A percentile compares a stretch with the other conserved stretches of the same genome.
Evolutionary conservation across 2,797 vertebrate species (phyloP).

Genomic region (Oreochromis grahami): DNA sequence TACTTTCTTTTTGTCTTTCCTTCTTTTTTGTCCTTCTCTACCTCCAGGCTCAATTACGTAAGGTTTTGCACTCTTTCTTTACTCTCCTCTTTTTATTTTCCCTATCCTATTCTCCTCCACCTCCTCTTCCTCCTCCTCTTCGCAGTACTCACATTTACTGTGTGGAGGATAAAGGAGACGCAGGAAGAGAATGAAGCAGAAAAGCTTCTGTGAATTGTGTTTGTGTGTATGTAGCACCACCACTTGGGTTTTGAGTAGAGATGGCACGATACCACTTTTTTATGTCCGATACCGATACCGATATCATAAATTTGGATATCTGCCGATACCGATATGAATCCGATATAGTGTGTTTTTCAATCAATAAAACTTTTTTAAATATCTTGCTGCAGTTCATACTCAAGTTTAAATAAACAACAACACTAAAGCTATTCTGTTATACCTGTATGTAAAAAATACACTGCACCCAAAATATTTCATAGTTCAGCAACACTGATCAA

Average conservation of each 20-base stretch:
- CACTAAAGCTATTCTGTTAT: no score
- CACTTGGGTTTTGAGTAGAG: not conserved
- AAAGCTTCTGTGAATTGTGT: constrained; percentile 9
- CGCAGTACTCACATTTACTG: constrained; percentile 15
- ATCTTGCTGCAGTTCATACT: no score
- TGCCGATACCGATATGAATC: no score
- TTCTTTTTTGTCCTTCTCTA: not conserved
- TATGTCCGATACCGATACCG: no score
- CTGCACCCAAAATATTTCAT: no score
- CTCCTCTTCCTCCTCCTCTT: constrained; percentile 5
- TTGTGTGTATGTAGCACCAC: not conserved
- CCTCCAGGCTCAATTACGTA: constrained; percentile 31
- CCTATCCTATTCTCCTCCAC: not conserved
- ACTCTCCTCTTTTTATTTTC: not conserved
- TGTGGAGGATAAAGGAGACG: constrained; percentile 27
- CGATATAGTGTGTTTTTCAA: no score
- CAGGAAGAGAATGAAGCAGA: constrained; percentile 29
- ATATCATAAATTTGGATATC: no score
- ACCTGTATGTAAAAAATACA: no score
- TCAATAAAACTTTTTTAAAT: no score
- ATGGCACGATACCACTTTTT: no score
- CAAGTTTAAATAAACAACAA: no score
- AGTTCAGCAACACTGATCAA: no score
- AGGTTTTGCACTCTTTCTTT: constrained; percentile 14
- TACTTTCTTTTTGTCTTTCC: not conserved